Percentiles rank a stretch among this genome's conserved stretches.
phyloP scores from a whole-genome alignment of 2,113 vertebrate species.

The Anas platyrhynchos region DNA sequence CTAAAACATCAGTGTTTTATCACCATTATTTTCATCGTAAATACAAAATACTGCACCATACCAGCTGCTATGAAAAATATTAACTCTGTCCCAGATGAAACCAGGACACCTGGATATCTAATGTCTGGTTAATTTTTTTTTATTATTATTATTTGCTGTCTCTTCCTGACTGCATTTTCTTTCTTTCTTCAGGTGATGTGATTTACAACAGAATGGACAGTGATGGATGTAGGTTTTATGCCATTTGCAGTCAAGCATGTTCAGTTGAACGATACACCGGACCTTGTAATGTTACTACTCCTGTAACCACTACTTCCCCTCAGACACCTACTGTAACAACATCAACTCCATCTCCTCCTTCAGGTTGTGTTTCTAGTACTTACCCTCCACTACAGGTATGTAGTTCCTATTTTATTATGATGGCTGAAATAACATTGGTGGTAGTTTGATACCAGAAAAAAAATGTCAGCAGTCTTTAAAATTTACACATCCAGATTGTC shows the following conservation, averaged over 20 bases:
- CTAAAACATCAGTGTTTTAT: no score
- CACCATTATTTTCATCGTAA: not conserved
- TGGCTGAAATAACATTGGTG: rapidly evolving
- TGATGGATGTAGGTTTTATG: slow-evolving; percentile 75
- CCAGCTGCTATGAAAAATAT: not conserved
- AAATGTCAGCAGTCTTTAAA: rapidly evolving
- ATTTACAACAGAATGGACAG: slow-evolving; percentile 82
- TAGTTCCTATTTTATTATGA: rapidly evolving
- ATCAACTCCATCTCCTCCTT: rapidly evolving
- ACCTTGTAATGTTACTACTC: not conserved
- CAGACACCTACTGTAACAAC: not conserved
- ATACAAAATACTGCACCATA: not conserved
- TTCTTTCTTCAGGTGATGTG: slow-evolving; percentile 42
- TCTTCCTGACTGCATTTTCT: rapidly evolving
- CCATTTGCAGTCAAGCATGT: slow-evolving; percentile 78
- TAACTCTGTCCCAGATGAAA: not conserved
- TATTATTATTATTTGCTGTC: not conserved
- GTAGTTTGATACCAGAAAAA: rapidly evolving
- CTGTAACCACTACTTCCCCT: not conserved
- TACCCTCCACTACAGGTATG: slow-evolving; percentile 46
- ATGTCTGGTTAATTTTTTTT: rapidly evolving
- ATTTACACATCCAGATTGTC: rapidly evolving
- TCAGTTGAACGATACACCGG: slow-evolving; percentile 26
- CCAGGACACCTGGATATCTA: rapidly evolving
- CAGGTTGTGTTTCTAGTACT: slow-evolving; percentile 24